Base-by-base conservation (phyloP, 2,113 vertebrate species). In the Paralichthys olivaceus region DNA sequence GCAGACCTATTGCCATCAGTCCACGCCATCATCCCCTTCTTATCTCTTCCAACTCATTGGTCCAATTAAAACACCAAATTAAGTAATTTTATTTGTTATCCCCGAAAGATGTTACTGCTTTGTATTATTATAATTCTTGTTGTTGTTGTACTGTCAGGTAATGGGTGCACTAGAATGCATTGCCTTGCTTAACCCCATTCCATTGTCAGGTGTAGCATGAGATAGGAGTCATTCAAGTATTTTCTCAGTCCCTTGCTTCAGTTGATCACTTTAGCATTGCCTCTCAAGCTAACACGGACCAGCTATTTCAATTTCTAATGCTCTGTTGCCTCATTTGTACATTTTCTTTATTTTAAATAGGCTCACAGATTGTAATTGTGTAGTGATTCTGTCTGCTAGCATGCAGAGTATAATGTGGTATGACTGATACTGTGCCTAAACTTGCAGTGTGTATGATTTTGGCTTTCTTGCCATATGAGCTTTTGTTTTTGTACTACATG, bases 381-480 rank as follows among this genome's bases (percentile, higher is more conserved):
- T 75, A 25, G 83, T 82, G 75, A 51, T 80, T 79, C 62, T 69
- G 47, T 73, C 15, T 78, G 72, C 81, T 59, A 15, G 78, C 72
- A 79, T 87, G 80, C 77, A 80, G 72, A 75, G 54, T 77, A 23
- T 62, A 65, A 54, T 74, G 45, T 70, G 26, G 67, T 60, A 60
- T 90, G 76, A 87, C 76, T 91, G 86, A 79, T 55, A 22, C 57
- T 84, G 86, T 90, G 86, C 83, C 86, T 87, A 59, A 84, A 67
- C n/a, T 57, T 79, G 61, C 72, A 69, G 65, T 2, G 51, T 72
- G 62, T 77, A 85, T 78, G 56, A 58, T 63, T 77, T 75, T 68
- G 12, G 56, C 62, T 25, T 65, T 55, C 5, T 51, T 40, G 25
- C 20, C 20, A 58, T 63, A 11, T 8, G n/a, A 45, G 15, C 17